phyloP scores from a whole-genome alignment of 2,113 vertebrate genomes.

The Pithys albifrons region DNA sequence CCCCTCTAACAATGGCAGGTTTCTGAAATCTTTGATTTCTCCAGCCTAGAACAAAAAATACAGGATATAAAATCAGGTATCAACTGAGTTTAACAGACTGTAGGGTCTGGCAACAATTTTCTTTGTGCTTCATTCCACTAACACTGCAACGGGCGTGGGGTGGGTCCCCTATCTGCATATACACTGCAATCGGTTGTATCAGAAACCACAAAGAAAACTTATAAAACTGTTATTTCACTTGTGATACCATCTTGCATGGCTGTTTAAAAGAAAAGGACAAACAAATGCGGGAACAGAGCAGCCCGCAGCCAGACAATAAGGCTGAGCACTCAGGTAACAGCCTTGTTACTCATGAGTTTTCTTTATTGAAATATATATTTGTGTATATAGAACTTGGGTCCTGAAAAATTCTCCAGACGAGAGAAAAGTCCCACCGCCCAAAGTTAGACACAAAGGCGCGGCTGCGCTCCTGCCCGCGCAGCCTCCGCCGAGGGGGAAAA shows the following conservation, averaged over 20 bases:
- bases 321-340: not conserved
- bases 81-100: not conserved
- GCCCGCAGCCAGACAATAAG: not conserved
- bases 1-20: slow-evolving; percentile 24
- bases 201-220: not conserved
- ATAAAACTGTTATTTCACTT: not conserved
- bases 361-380: not conserved
- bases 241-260: not conserved
- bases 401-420: not conserved
- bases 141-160: not conserved
- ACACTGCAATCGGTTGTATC: not conserved
- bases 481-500: not conserved
- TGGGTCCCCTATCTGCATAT: not conserved
- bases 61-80: not conserved
- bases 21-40: not conserved
- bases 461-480: not conserved
- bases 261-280: not conserved
- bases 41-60: not conserved
- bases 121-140: not conserved
- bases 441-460: slow-evolving; percentile 75
- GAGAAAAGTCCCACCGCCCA: slow-evolving; percentile 3
- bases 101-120: not conserved
- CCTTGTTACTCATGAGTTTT: not conserved
- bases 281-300: not conserved
- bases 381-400: not conserved